Evolutionary conservation across 2,797 vertebrate genomes (phyloP).

Genomic region (Sebastes cheni): DNA sequence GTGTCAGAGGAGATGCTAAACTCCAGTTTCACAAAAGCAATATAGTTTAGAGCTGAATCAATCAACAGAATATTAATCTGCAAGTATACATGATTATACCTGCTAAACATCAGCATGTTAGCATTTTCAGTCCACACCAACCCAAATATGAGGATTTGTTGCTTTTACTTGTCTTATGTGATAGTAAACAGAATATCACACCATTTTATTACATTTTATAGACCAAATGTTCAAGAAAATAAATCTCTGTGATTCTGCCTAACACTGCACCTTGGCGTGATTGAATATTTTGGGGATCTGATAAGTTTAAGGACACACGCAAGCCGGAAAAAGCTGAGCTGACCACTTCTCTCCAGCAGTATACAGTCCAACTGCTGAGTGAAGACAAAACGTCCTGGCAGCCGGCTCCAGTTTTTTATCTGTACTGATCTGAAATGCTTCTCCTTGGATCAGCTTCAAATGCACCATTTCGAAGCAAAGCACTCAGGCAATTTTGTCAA

Average conservation of each 20-base stretch:
- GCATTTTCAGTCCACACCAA: not conserved
- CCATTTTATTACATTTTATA: not conserved
- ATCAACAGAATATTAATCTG: too few species aligned
- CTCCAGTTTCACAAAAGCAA: not conserved
- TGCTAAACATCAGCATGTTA: not conserved
- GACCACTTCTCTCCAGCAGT: conserved; percentile 49
- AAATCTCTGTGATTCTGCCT: not conserved
- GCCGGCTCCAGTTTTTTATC: conserved; percentile 40
- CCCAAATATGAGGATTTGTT: not conserved
- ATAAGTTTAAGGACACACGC: not conserved
- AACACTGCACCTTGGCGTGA: not conserved
- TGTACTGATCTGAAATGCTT: conserved; percentile 44
- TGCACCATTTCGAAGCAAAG: conserved; percentile 20
- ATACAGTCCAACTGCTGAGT: conserved; percentile 58
- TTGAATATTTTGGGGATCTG: not conserved
- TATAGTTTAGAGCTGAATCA: not conserved
- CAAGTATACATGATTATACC: not conserved
- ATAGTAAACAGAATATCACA: not conserved
- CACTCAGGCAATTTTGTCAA: conserved; percentile 31
- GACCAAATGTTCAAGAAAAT: not conserved
- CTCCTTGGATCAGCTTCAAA: conserved; percentile 53
- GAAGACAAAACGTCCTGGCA: conserved; percentile 51
- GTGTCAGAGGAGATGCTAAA: not conserved
- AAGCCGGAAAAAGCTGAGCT: conserved; percentile 50
- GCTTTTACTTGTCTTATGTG: not conserved